Percentiles rank a stretch among this genome's conserved stretches.
These are phyloP conservation scores for Anableps anableps DNA, from an alignment of 2,797 vertebrate species.

Conservation along the genomic window DNA sequence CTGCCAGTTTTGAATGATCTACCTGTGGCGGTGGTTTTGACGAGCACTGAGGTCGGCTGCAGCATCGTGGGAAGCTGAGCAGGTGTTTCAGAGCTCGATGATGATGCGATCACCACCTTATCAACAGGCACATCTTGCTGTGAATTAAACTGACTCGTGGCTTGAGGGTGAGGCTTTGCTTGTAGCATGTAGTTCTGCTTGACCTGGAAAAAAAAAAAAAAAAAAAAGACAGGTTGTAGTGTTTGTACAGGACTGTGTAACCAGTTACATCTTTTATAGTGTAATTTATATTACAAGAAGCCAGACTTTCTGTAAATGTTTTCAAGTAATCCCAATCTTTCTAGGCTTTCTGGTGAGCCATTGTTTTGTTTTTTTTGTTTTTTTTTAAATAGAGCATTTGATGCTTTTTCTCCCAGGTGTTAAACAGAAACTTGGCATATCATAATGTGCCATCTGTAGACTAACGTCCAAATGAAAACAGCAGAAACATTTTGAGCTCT, in stretches of 20 bases:
- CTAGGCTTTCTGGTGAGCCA: not conserved
- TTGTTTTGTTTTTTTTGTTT: not conserved
- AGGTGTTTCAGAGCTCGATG: constrained; percentile 57
- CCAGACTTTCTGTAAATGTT: not conserved
- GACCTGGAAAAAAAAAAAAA: constrained; percentile 73
- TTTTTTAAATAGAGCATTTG: not conserved
- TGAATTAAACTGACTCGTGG: constrained; percentile 82
- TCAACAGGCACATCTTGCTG: constrained; percentile 81
- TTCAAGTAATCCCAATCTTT: not conserved
- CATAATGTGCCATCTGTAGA: not conserved
- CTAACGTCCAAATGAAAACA: too few species aligned
- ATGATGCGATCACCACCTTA: constrained; percentile 70
- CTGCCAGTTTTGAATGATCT: not conserved
- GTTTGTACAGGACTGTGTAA: not conserved
- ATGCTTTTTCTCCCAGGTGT: not conserved
- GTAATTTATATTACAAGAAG: not conserved
- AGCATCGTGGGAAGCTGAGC: constrained; percentile 77
- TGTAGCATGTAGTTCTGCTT: constrained; percentile 89
- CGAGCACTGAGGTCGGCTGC: constrained; percentile 83
- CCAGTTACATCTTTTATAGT: not conserved
- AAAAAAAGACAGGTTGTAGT: too few species aligned
- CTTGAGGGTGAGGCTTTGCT: constrained; percentile 75
- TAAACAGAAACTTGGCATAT: not conserved
- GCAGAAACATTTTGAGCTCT: not conserved
- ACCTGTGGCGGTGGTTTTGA: constrained; percentile 83